phyloP scores from a whole-genome alignment of 1,140 invertebrate genomes.

The Drosophila serrata region DNA sequence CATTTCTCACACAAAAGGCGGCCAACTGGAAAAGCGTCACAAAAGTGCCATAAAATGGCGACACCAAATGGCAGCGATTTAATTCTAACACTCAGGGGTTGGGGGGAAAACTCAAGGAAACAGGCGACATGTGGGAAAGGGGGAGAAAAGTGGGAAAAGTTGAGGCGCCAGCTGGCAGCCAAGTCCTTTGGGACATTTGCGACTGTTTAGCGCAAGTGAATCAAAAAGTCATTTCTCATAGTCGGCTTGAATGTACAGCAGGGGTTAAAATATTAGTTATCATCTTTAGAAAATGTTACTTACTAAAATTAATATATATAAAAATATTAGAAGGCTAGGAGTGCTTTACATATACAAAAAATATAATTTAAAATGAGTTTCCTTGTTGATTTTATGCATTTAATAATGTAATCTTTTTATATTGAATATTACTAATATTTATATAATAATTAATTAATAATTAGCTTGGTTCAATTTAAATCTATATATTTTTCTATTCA shows the following conservation, averaged over 20 bases:
- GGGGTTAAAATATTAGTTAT: neutral
- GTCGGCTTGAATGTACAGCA: constrained; percentile 19
- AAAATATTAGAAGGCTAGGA: neutral
- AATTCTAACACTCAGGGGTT: constrained; percentile 49
- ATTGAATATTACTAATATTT: neutral
- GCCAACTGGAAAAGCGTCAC: constrained; percentile 57
- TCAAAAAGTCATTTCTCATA: constrained; percentile 78
- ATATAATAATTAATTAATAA: no score
- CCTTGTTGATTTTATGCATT: neutral
- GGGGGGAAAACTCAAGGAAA: neutral
- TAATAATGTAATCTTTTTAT: neutral
- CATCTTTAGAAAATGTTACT: no score
- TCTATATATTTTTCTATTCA: no score
- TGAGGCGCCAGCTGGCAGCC: constrained; percentile 37
- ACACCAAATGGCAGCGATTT: constrained; percentile 68
- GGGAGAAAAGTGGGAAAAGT: constrained; percentile 26
- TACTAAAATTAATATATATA: neutral
- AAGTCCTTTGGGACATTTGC: constrained; percentile 66
- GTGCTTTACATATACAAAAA: neutral
- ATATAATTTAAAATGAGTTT: neutral
- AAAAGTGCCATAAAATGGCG: constrained; percentile 72
- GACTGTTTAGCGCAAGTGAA: constrained; percentile 68
- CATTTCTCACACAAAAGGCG: constrained; percentile 14
- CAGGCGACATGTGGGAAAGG: neutral
- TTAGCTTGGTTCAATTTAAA: no score